Percentiles rank a stretch among this genome's conserved stretches.
Evolutionary conservation across 2,888 invertebrate species (phyloP).

Genomic region (Colletes collaris): DNA sequence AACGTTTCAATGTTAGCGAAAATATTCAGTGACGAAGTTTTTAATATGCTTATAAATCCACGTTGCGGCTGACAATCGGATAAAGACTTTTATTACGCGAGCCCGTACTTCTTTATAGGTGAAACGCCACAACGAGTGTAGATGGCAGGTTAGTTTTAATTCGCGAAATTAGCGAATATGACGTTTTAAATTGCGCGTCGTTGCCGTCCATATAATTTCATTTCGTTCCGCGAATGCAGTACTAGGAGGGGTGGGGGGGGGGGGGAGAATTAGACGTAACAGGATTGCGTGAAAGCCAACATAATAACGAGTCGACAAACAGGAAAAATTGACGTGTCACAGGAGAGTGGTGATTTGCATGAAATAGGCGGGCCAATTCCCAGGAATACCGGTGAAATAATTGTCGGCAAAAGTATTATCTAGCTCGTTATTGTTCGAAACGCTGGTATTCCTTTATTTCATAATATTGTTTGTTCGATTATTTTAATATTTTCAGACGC

Average conservation of each 20-base stretch:
- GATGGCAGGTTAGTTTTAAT: slow-evolving; percentile 4
- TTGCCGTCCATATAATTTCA: slow-evolving; percentile 22
- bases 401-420: background rate
- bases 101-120: background rate
- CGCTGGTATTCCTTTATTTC: no score
- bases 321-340: background rate
- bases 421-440: background rate
- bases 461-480: no score
- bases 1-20: background rate
- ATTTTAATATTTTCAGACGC: no score
- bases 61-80: slow-evolving; percentile 1
- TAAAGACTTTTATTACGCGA: slow-evolving; percentile 13
- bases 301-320: slow-evolving; percentile 5
- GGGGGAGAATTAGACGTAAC: slow-evolving; percentile 17
- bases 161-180: slow-evolving; percentile 14
- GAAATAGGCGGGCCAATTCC: background rate
- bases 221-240: background rate
- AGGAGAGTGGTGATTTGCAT: background rate
- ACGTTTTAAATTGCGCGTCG: slow-evolving; percentile 21
- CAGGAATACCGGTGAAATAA: background rate
- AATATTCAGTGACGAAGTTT: slow-evolving; percentile 1
- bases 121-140: background rate
- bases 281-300: slow-evolving; percentile 6
- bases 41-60: slow-evolving; percentile 21
- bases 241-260: background rate